Conservation (phyloP, 2,113 vertebrate species). For the Lophotis ruficrista region DNA sequence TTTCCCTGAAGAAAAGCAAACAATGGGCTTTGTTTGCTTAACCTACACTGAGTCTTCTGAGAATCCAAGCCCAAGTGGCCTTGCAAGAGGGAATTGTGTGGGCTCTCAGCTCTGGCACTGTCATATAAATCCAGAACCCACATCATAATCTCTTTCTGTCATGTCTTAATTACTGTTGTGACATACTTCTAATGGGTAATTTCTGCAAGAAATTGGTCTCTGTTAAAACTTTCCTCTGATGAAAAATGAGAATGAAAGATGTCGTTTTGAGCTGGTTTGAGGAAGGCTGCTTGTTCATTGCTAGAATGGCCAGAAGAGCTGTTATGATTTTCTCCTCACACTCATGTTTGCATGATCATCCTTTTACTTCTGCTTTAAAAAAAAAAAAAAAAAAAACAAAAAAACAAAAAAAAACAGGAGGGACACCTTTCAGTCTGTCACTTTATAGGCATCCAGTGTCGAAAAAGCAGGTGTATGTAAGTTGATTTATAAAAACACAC, state of each 20-base stretch:
- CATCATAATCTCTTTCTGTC: neutral
- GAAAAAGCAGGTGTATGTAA: neutral
- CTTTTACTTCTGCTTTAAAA: neutral
- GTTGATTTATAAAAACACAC: neutral
- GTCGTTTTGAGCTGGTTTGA: neutral
- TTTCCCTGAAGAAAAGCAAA: neutral
- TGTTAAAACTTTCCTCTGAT: neutral
- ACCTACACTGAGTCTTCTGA: neutral
- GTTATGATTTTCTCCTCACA: neutral
- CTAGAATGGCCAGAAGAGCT: neutral
- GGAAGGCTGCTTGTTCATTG: neutral
- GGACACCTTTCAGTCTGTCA: neutral
- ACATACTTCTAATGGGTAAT: neutral
- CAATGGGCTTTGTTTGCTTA: neutral
- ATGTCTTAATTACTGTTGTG: conserved; percentile 4
- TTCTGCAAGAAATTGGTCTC: neutral
- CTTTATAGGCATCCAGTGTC: neutral
- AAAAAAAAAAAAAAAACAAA: neutral
- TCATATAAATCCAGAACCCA: neutral
- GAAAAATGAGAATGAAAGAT: neutral
- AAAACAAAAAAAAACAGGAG: neutral
- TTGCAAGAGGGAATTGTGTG: neutral
- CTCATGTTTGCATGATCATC: neutral
- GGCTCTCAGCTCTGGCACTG: neutral
- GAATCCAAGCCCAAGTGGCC: neutral